Conservation (phyloP, 2,888 invertebrate species). For the Stenoptilia bipunctidactyla region DNA sequence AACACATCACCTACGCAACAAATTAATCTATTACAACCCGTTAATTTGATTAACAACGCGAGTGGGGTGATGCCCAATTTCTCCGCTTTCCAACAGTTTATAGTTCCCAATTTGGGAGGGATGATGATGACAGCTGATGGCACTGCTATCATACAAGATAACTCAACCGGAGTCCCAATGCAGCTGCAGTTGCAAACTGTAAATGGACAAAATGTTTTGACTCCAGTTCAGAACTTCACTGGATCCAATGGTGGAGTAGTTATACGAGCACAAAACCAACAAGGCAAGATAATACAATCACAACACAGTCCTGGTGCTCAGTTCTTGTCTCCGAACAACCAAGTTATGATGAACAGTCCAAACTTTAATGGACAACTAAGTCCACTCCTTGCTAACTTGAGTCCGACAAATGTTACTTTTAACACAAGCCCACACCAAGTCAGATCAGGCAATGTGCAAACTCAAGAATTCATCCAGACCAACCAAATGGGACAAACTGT, state of each 20-base stretch:
- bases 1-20: constrained; percentile 70
- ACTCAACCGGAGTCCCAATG: constrained; percentile 76
- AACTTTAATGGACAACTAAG: constrained; percentile 83
- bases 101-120: constrained; percentile 84
- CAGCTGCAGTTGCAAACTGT: constrained; percentile 85
- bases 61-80: constrained; percentile 80
- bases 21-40: constrained; percentile 84
- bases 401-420: constrained; percentile 77
- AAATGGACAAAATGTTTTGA: constrained; percentile 81
- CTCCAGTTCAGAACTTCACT: constrained; percentile 80
- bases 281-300: constrained; percentile 77
- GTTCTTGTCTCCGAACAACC: constrained; percentile 81
- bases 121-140: constrained; percentile 88
- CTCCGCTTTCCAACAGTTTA: constrained; percentile 85
- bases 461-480: constrained; percentile 80
- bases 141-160: constrained; percentile 81
- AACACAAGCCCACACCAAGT: constrained; percentile 67
- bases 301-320: constrained; percentile 79
- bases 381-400: constrained; percentile 81
- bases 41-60: constrained; percentile 81
- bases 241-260: constrained; percentile 83
- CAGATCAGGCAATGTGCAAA: constrained; percentile 68
- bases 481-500: constrained; percentile 78
- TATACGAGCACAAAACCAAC: constrained; percentile 79
- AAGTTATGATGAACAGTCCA: constrained; percentile 81